Evolutionary conservation across 2,113 vertebrate species (phyloP), one percentile per base, ranked within the genome.

Genomic region (Natator depressus): DNA sequence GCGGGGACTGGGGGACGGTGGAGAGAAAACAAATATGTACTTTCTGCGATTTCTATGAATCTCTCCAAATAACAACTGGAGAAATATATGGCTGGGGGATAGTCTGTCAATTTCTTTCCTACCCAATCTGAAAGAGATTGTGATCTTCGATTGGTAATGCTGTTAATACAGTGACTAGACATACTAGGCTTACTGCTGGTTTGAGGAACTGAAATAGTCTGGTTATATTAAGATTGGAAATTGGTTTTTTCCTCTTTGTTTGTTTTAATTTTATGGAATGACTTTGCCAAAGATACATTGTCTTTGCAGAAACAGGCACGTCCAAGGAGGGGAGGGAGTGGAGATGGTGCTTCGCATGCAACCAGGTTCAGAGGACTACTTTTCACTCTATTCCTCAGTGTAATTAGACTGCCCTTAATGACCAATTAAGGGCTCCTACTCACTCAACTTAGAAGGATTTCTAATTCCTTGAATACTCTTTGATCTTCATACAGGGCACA

Each of bases 331-430:
- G 24, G 42, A 87, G 3, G 0, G 5, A 50, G 42, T 76, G 49
- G 17, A 49, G 62, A 79, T 42, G 53, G 4, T 31, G 19, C 35
- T 82, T n/a, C 42, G 13, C 0, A 0, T 76, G 35, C 76, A 85
- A 47, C 59, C 55, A 10, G 42, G 2, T 2, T 69, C 1, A 3
- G 78, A 62, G 79, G 42, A 72, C 55, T n/a, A 42, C n/a, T 50
- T 42, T 62, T 29, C 22, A 2, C 17, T 2, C 10, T 35, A 65
- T 46, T 31, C 53, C 81, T 75, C 17, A 81, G 50, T 57, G 6
- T 86, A 85, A 95, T 95, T 85, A 91, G 75, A 13, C n/a, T 86
- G 31, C 22, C 3, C 31, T 80, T 94, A 94, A 94, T 94, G 69
- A 89, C n/a, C 88, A 84, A 0, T 72, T 79, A 22, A 85, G 47